These are phyloP conservation scores for Pseudopipra pipra DNA, from an alignment of 2,113 vertebrate species.

Conservation along the genomic window DNA sequence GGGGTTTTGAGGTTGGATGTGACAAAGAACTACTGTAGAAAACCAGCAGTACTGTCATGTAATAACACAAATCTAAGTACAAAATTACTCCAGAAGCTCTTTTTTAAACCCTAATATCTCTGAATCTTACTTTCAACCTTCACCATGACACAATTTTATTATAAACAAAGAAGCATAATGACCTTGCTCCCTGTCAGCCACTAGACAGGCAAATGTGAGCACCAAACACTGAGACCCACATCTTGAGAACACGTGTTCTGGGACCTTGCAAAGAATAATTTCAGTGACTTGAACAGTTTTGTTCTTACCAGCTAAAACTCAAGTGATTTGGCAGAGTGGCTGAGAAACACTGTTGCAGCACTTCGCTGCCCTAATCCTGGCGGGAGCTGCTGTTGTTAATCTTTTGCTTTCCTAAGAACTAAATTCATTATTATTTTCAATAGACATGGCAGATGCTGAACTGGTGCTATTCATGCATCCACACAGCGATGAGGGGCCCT, in stretches of 20 bases:
- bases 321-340: background rate
- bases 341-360: background rate
- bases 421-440: conserved; percentile 36
- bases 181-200: background rate
- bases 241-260: background rate
- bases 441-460: background rate
- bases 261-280: background rate
- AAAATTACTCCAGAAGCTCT: background rate
- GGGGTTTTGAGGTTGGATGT: background rate
- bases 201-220: background rate
- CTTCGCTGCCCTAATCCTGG: background rate
- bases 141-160: background rate
- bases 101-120: background rate
- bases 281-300: background rate
- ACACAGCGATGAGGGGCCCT: background rate
- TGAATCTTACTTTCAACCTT: background rate
- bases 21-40: conserved; percentile 28
- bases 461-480: background rate
- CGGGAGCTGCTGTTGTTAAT: background rate
- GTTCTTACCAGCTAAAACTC: background rate
- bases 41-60: background rate
- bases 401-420: background rate
- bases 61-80: background rate
- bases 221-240: background rate
- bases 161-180: background rate